Evolutionary conservation across 2,888 invertebrate species (phyloP).

Genomic region (Zygogramma bicolorata): DNA sequence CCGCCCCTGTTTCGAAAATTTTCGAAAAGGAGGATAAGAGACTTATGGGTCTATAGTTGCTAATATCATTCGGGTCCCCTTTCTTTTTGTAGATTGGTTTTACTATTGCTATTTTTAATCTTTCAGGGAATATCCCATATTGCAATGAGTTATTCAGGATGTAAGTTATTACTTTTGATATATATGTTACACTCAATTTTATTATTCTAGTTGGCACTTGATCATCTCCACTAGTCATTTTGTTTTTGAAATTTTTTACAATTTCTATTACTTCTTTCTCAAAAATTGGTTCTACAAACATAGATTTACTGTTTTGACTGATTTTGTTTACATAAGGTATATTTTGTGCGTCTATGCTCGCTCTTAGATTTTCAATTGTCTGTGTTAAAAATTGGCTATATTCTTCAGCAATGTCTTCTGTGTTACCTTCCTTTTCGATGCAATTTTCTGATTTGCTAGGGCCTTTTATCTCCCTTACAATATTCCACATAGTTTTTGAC

Average conservation of each 20-base stretch:
- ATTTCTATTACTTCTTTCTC: conserved; percentile 7
- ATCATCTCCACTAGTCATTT: background rate
- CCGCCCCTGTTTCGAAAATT: background rate
- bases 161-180: too few relatives aligned
- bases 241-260: background rate
- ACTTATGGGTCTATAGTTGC: background rate
- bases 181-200: too few relatives aligned
- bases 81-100: too few relatives aligned
- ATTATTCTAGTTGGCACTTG: too few relatives aligned
- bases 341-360: background rate
- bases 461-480: background rate
- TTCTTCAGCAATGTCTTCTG: conserved; percentile 11
- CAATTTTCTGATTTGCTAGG: background rate
- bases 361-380: background rate
- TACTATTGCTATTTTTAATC: too few relatives aligned
- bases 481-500: too few relatives aligned
- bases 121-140: too few relatives aligned
- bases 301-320: conserved; percentile 2
- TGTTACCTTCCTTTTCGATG: conserved; percentile 1
- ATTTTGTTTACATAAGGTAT: conserved; percentile 1
- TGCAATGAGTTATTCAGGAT: too few relatives aligned
- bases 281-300: background rate
- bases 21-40: background rate
- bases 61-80: background rate
- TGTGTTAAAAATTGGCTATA: too few relatives aligned